phyloP scores from a whole-genome alignment of 1,140 invertebrate genomes.

The Lepidurus couesii region DNA sequence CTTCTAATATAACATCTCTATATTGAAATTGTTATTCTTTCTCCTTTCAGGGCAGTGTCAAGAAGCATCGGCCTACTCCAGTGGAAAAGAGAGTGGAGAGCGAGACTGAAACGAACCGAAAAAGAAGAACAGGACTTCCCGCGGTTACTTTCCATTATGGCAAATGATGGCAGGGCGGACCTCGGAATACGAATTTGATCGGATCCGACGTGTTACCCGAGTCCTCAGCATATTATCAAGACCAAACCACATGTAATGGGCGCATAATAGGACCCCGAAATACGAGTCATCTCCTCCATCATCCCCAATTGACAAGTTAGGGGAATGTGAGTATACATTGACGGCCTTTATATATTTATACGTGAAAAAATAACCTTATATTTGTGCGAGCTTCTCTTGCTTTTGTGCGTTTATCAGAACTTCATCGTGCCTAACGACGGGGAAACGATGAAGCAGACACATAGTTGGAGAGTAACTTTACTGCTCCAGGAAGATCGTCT shows the following conservation, averaged over 20 bases:
- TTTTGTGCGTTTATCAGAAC: conserved; percentile 8
- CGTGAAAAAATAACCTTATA: neutral
- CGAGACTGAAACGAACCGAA: neutral
- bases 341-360: neutral
- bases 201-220: conserved; percentile 17
- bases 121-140: conserved; percentile 13
- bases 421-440: neutral
- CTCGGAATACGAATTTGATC: conserved; percentile 7
- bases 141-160: conserved; percentile 4
- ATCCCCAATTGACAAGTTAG: conserved; percentile 15
- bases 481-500: neutral
- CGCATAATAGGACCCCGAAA: conserved; percentile 9
- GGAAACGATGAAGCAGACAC: neutral
- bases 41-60: conserved; percentile 5
- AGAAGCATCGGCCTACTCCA: conserved; percentile 8
- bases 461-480: neutral
- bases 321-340: conserved; percentile 10
- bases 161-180: neutral
- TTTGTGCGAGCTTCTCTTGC: neutral
- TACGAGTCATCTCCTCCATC: neutral
- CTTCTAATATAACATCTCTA: conserved; percentile 8
- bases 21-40: conserved; percentile 17
- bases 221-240: neutral
- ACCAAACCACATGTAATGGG: conserved; percentile 18
- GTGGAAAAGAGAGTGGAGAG: neutral